Evolutionary conservation across 2,113 vertebrate genomes (phyloP).

Genomic region (Rhinopomastus cyanomelas): DNA sequence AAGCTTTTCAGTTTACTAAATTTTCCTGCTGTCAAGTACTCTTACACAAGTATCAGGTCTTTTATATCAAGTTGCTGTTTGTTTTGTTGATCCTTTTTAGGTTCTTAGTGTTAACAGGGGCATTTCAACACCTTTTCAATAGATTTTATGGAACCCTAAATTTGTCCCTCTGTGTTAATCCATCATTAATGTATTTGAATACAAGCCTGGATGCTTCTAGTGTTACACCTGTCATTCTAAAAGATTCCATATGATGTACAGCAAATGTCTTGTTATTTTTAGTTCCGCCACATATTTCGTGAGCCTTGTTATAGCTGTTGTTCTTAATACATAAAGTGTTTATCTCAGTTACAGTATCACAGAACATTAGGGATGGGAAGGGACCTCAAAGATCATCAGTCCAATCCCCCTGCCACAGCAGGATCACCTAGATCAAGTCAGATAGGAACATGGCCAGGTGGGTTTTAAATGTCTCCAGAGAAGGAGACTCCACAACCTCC

Average conservation of each 20-base stretch:
- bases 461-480: too few species aligned
- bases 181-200: not conserved
- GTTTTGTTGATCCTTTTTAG: not conserved
- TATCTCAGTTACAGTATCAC: too few species aligned
- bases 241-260: not conserved
- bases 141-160: not conserved
- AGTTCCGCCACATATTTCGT: not conserved
- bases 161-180: not conserved
- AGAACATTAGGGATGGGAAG: too few species aligned
- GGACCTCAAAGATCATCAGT: too few species aligned
- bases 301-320: not conserved
- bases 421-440: too few species aligned
- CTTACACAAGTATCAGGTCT: not conserved
- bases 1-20: not conserved
- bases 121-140: not conserved
- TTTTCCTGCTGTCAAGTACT: rapidly evolving
- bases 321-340: not conserved
- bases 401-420: too few species aligned
- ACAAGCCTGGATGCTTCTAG: not conserved
- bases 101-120: not conserved
- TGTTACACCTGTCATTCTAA: not conserved
- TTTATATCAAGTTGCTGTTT: not conserved
- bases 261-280: not conserved
- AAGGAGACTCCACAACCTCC: too few species aligned
- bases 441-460: too few species aligned